Evolutionary conservation across 1,140 invertebrate genomes (phyloP), one percentile per base, ranked within the genome.

Genomic region (Camponotus vicinus): DNA sequence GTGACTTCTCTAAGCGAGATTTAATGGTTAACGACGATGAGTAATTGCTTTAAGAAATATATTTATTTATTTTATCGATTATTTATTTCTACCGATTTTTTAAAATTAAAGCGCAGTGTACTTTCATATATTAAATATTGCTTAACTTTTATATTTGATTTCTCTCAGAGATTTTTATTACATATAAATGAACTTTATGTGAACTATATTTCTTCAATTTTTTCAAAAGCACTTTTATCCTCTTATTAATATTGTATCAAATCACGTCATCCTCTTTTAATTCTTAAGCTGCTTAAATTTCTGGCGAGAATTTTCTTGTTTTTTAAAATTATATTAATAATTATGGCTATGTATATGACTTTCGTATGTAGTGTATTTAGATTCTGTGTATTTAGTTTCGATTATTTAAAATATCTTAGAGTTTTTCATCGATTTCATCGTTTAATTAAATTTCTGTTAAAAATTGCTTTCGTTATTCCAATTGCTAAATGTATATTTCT

Each of bases 231-330:
- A 15, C 15, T 70, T 52, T 52, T 40, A n/a, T 18, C 21, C n/a
- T 21, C 21, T 80, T 15, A 80, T 71, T 27, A 70, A 80, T 69
- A 55, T 69, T 70, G 2, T 32, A 80, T 15, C 34, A 27, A 27
- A 9, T 69, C 4, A 67, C 11, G 15, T 64, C 18, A 34, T 49
- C 3, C 37, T 3, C 9, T 79, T 11, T 52, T 45, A 45, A 64
- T 49, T 64, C 2, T 27, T 6, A 66, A 78, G 32, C 11, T 66
- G 52, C 1, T 52, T 42, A 27, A 27, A 27, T 40, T 27, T 40
- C 3, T 32, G 4, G 5, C 15, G n/a, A 18, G 8, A 7, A 59
- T 59, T 71, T 71, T 21, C 18, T 3, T 13, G 37, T 69, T 8
- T 75, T 75, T 59, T 64, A 15, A 27, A 27, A 18, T 42, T 15